Evolutionary conservation across 2,113 vertebrate species (phyloP), one percentile per base, ranked within the genome.

Genomic region (Prochilodus magdalenae): DNA sequence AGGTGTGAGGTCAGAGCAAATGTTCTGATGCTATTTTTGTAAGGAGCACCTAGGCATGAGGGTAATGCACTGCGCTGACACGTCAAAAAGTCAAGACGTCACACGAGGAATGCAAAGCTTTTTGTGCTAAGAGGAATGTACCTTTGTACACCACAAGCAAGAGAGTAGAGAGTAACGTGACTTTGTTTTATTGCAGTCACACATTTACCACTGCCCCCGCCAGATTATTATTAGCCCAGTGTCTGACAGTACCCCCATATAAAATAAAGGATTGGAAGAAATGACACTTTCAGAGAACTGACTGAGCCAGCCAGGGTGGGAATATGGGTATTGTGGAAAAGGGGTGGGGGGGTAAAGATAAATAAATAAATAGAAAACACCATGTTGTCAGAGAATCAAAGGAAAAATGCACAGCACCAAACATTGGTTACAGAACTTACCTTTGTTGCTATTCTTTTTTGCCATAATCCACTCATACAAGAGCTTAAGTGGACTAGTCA

Each of bases 391-490:
- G 44, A 49, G 44, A 49, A 14, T 10, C 18, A 59, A 40, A 40
- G 22, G 5, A 60, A 16, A 73, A 80, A 65, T 1, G 7, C 22
- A 40, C 27, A 73, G 62, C 8, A 49, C 26, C 63, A 40, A 16
- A 59, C 0, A 36, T 5, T 29, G 62, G 27, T 69, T 12, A 47
- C 29, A 67, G 36, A 27, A 85, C 92, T 55, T 84, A 94, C 94
- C 94, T 79, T 88, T 94, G 26, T 87, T 91, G 83, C 88, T 90
- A 88, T 91, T 94, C 83, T 91, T 95, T 89, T 93, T 94, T 10
- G 94, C 92, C 94, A 94, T 95, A 65, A 27, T 84, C 57, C 70
- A 55, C 75, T 36, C 80, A 71, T 27, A 67, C 85, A 69, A 57
- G 20, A 4, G 22, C 22, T 78, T 27, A n/a, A 82, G 65, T 70